Evolutionary conservation across 2,113 vertebrate species (phyloP).

Genomic region (Casuarius casuarius): DNA sequence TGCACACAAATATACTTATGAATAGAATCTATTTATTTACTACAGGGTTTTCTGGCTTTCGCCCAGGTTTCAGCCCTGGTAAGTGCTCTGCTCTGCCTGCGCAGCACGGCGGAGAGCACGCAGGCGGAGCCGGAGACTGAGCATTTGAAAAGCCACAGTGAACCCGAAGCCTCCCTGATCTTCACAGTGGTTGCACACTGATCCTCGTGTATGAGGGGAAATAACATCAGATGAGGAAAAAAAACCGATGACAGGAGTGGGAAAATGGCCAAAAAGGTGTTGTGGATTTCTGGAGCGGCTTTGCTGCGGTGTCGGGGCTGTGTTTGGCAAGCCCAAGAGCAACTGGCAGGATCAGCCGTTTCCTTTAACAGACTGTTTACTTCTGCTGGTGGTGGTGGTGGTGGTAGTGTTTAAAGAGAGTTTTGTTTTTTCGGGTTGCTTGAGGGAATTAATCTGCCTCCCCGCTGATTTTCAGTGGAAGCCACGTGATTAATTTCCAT

Average conservation of each 20-base stretch:
- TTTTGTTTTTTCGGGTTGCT: background rate
- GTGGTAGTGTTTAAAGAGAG: background rate
- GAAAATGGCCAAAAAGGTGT: background rate
- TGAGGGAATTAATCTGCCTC: constrained; percentile 3
- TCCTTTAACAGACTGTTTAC: background rate
- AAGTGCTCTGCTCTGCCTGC: background rate
- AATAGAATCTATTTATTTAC: background rate
- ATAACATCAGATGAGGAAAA: background rate
- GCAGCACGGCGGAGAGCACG: rapidly evolving
- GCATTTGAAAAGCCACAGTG: background rate
- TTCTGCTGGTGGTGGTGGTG: background rate
- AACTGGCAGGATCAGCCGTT: background rate
- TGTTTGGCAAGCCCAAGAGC: background rate
- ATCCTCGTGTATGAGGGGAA: background rate
- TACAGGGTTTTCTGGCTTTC: background rate
- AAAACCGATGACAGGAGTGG: background rate
- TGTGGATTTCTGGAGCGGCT: background rate
- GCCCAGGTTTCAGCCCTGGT: background rate
- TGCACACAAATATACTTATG: background rate
- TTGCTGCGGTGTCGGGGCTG: background rate
- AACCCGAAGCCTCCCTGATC: background rate
- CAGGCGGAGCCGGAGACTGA: background rate
- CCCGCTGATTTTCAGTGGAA: background rate
- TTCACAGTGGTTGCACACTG: background rate
- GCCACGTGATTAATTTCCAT: constrained; percentile 4